Conservation (phyloP, 1,140 invertebrate genomes). For the Radopholus similis region DNA sequence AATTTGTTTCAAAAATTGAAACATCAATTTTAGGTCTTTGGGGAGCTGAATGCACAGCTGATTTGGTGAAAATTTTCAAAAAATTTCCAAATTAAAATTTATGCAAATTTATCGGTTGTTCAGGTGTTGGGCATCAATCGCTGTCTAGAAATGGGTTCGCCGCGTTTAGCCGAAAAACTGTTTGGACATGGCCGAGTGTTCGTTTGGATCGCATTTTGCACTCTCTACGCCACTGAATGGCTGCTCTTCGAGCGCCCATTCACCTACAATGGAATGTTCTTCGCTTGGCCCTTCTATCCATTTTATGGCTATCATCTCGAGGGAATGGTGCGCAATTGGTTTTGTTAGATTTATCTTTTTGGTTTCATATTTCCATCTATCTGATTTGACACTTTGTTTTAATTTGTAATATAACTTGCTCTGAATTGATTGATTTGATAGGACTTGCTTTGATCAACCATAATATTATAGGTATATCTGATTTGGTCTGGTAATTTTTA, state of each 20-base stretch:
- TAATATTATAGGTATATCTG: too few species aligned
- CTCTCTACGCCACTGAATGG: background rate
- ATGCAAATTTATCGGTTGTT: background rate
- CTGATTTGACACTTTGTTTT: too few species aligned
- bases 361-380: background rate
- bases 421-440: too few species aligned
- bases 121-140: conserved; percentile 1
- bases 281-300: too few species aligned
- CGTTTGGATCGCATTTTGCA: conserved; percentile 7
- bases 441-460: too few species aligned
- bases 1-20: too few species aligned
- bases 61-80: too few species aligned
- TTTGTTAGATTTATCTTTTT: background rate
- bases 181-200: background rate
- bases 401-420: too few species aligned
- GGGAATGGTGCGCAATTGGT: too few species aligned
- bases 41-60: background rate
- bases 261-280: background rate
- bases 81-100: background rate
- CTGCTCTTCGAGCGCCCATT: background rate
- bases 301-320: too few species aligned
- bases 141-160: too few species aligned
- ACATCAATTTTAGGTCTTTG: background rate
- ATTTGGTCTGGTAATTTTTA: too few species aligned
- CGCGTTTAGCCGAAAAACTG: background rate